Evolutionary conservation across 2,797 vertebrate species (phyloP), one percentile per base, ranked within the genome.

Genomic region (Apogon talboti): DNA sequence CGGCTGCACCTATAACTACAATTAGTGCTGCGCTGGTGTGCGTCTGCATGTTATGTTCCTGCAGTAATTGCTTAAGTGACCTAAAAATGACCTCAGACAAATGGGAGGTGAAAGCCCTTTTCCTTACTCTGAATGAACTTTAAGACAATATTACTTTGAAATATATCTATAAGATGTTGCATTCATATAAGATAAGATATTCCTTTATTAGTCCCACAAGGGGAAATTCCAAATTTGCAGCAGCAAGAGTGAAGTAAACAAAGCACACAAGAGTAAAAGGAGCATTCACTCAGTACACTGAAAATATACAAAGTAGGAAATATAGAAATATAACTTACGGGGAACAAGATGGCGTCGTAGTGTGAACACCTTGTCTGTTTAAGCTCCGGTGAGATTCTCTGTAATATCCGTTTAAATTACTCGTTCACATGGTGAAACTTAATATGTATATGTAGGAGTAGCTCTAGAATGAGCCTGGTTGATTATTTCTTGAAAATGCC

Each of bases 21-120:
- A 59, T 68, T 48, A 69, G 11, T 14, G 46, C 11, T 40, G 18
- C 42, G 52, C 24, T 42, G n/a, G 13, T 8, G 0, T 46, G 37
- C 48, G 21, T 38, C 11, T 41, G 8, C 19, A 43, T 35, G 5
- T 11, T n/a, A 2, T n/a, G 24, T 35, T 54, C 6, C 42, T 63
- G 43, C 0, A 0, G 33, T 57, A 73, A 83, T 56, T 81, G 42
- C 18, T 33, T 33, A 52, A 24, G 12, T 18, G 21, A 15, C 7
- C 1, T 2, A 8, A 47, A 49, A 48, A 13, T 10, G 0, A 0
- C 6, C 11, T 19, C 7, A 15, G 8, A 46, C 9, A 47, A 46
- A 30, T 15, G 1, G 2, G 11, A 47, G 7, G 28, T 19, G 10
- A 28, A 48, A 56, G 28, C 24, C 16, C 19, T 2, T 41, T 37